Evolutionary conservation across 53 echinoderm and acorn worm species (phyloP).

Genomic region (Echinometra lucunter): DNA sequence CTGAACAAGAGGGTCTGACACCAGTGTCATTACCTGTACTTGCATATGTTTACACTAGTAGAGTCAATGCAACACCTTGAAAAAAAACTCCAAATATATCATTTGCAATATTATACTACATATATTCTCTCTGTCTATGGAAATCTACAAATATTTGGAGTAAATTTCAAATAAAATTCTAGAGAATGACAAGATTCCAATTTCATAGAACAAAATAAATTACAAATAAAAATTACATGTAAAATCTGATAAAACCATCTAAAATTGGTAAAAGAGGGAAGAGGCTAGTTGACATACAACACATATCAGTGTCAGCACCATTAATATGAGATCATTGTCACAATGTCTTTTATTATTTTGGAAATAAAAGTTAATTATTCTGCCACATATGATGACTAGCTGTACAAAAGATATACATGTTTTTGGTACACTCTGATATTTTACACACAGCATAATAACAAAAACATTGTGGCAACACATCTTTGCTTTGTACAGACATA

Average conservation of each 20-base stretch:
- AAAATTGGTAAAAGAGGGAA: conserved; percentile 51
- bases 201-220: conserved; percentile 21
- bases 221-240: conserved; percentile 55
- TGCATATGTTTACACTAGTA: conserved; percentile 20
- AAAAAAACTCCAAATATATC: conserved; percentile 33
- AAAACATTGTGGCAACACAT: conserved; percentile 58
- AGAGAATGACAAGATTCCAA: conserved; percentile 30
- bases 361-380: conserved; percentile 59
- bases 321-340: conserved; percentile 61
- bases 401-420: conserved; percentile 73
- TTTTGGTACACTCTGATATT: conserved; percentile 71
- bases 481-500: conserved; percentile 61
- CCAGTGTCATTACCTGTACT: not conserved
- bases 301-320: conserved; percentile 47
- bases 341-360: conserved; percentile 24
- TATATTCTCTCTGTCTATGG: conserved; percentile 26
- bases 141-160: conserved; percentile 48
- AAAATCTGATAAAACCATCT: conserved; percentile 47
- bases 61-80: not conserved
- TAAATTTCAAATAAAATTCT: conserved; percentile 52
- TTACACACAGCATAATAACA: conserved; percentile 73
- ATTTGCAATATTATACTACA: conserved; percentile 36
- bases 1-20: not conserved
- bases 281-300: conserved; percentile 27
- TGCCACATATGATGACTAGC: conserved; percentile 66